Base-by-base conservation (phyloP, 2,113 vertebrate species). In the Rhineura floridana region DNA sequence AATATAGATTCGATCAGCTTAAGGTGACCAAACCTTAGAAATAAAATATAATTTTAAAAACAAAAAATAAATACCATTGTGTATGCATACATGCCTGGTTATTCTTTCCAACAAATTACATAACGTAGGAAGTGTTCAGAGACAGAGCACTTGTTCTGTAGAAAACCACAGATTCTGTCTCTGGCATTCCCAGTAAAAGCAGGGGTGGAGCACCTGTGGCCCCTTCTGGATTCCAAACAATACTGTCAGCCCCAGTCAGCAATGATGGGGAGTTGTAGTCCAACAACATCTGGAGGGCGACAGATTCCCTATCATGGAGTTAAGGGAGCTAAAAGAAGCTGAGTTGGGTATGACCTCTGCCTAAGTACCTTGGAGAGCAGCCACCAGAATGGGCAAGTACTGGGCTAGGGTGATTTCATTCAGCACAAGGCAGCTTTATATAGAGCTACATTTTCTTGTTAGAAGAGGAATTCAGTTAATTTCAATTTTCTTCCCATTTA, bases 401-500 rank as follows among this genome's bases (percentile, higher is more conserved):
- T 77, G n/a, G 44, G 19, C 42, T 65, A 9, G n/a, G n/a, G 30
- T 46, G 2, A 4, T n/a, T 39, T 85, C 39, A 13, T 39, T 76
- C 52, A 23, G 72, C 4, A 23, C 25, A 85, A 62, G 17, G 25
- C 12, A 72, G 46, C 48, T 36, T 70, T 28, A 50, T 76, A 25
- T 36, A 52, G n/a, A 42, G 23, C 3, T 8, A 13, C 15, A 7
- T 78, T 63, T 86, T 78, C 59, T 42, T 63, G 62, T 55, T 75
- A 78, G 28, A 77, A 36, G 44, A 42, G 36, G 17, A 8, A 0
- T 75, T 30, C 33, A 86, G 33, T 79, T 86, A 6, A 89, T 93
- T 46, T 92, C 80, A 87, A 46, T 59, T 69, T 4, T 1, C 50
- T 59, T 44, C 1, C 6, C 33, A 87, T 94, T 87, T 83, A 52